phyloP scores from a whole-genome alignment of 1,140 invertebrate genomes.

The Hestina assimilis region DNA sequence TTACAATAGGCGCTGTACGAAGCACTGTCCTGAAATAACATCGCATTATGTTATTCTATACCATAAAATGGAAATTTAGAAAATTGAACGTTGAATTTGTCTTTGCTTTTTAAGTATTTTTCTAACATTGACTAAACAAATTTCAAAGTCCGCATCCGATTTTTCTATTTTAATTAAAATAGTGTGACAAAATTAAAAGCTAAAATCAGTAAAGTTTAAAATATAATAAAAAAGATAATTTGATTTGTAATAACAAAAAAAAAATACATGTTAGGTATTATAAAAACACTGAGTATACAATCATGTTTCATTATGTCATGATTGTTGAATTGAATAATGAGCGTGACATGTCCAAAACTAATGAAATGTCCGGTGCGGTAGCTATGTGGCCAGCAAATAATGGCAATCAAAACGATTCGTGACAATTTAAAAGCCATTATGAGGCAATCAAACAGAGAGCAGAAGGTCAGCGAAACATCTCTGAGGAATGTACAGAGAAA shows the following conservation, averaged over 20 bases:
- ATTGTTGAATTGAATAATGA: conserved; percentile 38
- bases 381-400: conserved; percentile 35
- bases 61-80: too few species aligned
- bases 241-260: not conserved
- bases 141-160: too few species aligned
- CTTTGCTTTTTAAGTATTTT: too few species aligned
- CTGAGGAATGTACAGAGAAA: conserved; percentile 9
- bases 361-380: conserved; percentile 36
- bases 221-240: not conserved
- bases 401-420: conserved; percentile 44
- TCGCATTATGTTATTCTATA: too few species aligned
- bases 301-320: conserved; percentile 13
- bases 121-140: too few species aligned
- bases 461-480: conserved; percentile 39
- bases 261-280: too few species aligned
- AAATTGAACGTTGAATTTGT: too few species aligned
- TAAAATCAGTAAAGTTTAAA: too few species aligned
- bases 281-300: not conserved
- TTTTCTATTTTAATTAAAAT: too few species aligned
- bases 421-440: conserved; percentile 67
- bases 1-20: too few species aligned
- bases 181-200: too few species aligned
- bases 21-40: too few species aligned
- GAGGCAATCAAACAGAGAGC: conserved; percentile 44
- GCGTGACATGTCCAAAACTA: conserved; percentile 32